phyloP scores from a whole-genome alignment of 2,113 vertebrate species.

The Ceratotherium simum region DNA sequence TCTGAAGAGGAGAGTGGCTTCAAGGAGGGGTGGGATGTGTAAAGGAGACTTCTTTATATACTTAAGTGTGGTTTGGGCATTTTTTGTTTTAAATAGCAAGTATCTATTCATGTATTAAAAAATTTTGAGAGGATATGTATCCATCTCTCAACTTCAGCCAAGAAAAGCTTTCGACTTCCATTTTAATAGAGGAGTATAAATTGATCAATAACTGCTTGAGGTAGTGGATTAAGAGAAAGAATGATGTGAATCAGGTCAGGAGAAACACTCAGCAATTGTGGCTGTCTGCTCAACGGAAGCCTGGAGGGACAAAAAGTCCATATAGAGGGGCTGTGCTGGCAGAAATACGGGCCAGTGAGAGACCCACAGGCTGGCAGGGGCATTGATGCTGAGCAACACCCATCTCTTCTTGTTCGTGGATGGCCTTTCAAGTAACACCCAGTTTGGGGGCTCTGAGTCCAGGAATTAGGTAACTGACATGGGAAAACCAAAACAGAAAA shows the following conservation, averaged over 20 bases:
- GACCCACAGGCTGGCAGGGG: fast-evolving
- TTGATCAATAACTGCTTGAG: neutral
- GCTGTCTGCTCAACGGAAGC: too few species aligned
- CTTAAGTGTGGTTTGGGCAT: neutral
- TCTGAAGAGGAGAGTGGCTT: neutral
- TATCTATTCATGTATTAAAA: neutral
- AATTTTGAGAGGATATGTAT: neutral
- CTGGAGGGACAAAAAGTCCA: too few species aligned
- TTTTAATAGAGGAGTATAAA: neutral
- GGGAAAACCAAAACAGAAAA: neutral
- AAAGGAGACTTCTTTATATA: neutral
- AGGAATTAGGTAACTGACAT: fast-evolving
- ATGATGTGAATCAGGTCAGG: neutral
- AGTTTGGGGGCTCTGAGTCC: neutral
- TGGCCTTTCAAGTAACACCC: neutral
- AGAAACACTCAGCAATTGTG: neutral
- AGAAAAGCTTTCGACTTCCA: neutral
- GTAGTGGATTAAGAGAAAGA: neutral
- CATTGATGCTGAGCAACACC: neutral
- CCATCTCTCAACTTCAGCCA: neutral
- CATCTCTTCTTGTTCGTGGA: neutral
- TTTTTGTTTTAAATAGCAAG: neutral
- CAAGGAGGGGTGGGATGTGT: too few species aligned
- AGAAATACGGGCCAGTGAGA: neutral
- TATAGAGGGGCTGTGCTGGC: neutral